phyloP scores from a whole-genome alignment of 2,797 vertebrate genomes.

The Lagorchestes hirsutus region DNA sequence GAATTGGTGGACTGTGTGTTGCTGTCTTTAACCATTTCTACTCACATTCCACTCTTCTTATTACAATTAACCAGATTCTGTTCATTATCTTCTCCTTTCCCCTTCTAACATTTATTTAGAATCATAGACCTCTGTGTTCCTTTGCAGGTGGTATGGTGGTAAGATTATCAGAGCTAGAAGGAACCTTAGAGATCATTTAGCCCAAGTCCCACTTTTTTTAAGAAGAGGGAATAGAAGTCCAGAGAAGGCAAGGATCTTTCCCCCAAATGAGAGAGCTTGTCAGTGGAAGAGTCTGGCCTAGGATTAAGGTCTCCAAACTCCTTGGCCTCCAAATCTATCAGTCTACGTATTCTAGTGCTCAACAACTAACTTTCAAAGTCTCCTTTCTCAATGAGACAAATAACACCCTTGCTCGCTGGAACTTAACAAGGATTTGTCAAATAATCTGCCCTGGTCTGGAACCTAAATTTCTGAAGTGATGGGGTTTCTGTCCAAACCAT shows the following conservation, averaged over 20 bases:
- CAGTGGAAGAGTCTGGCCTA: not conserved
- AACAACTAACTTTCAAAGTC: not conserved
- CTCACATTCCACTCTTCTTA: not conserved
- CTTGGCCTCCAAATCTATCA: not conserved
- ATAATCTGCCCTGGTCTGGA: not conserved
- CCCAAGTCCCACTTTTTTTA: not conserved
- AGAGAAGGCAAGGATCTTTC: not conserved
- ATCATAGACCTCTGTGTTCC: not conserved
- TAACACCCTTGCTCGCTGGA: not conserved
- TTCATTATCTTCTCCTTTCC: not conserved
- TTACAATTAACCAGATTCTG: not conserved
- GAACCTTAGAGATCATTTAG: not conserved
- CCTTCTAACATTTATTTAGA: not conserved
- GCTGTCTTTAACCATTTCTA: not conserved
- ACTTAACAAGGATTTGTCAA: not conserved
- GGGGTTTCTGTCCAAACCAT: not conserved
- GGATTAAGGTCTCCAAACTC: not conserved
- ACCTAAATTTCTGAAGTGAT: not conserved
- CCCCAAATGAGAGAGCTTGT: not conserved
- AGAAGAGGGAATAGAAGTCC: not conserved
- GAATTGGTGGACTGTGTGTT: not conserved
- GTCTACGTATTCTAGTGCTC: not conserved
- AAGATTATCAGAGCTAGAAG: not conserved
- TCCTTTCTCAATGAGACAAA: not conserved
- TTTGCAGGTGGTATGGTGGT: not conserved